These are phyloP conservation scores for Otis tarda DNA, from an alignment of 2,113 vertebrate genomes.

Conservation along the genomic window DNA sequence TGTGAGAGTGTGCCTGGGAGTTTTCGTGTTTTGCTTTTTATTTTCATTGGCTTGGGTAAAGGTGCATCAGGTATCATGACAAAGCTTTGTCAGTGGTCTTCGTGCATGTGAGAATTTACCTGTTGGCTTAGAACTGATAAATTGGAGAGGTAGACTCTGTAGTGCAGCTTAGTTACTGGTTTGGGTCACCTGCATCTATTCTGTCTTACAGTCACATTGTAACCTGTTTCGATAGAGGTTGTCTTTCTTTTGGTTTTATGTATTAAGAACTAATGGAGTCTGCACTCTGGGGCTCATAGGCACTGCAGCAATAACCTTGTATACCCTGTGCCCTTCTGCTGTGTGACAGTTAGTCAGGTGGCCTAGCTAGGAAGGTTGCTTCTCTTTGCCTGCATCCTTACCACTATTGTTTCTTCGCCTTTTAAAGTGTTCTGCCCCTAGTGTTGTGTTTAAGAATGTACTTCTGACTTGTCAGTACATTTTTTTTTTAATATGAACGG, in stretches of 20 bases:
- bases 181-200: background rate
- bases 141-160: background rate
- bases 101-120: background rate
- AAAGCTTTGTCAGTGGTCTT: background rate
- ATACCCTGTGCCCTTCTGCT: background rate
- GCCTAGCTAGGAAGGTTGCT: background rate
- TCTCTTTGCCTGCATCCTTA: background rate
- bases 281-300: background rate
- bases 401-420: background rate
- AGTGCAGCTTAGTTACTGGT: background rate
- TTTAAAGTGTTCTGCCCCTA: background rate
- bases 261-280: background rate
- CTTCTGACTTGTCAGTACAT: background rate
- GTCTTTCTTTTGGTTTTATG: background rate
- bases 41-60: background rate
- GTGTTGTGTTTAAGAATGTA: background rate
- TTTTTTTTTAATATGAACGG: background rate
- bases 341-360: background rate
- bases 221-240: background rate
- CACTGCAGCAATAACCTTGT: background rate
- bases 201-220: background rate
- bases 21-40: background rate
- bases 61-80: background rate
- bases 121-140: background rate
- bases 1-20: background rate